A percentile compares a stretch with the other conserved stretches of the same genome.
Evolutionary conservation across 1,140 invertebrate species (phyloP).

Genomic region (Zophobas atratus): DNA sequence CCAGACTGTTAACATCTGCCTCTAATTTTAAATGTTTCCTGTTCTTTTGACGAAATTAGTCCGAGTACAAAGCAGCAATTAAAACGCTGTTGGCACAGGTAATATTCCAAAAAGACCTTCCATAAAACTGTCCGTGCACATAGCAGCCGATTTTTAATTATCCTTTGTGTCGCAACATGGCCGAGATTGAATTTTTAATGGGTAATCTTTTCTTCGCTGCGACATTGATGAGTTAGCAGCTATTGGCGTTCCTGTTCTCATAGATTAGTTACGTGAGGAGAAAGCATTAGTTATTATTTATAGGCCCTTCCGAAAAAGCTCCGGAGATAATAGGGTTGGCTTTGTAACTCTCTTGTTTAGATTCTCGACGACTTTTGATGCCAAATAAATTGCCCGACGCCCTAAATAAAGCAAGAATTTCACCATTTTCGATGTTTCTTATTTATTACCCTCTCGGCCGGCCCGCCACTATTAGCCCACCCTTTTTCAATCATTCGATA

Average conservation of each 20-base stretch:
- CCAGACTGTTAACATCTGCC: no score
- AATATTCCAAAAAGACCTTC: no score
- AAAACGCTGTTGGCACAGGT: no score
- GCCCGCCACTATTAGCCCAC: background rate
- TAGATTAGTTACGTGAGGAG: slow-evolving; percentile 67
- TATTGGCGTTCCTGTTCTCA: slow-evolving; percentile 64
- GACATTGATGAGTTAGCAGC: slow-evolving; percentile 64
- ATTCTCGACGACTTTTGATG: slow-evolving; percentile 55
- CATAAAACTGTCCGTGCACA: no score
- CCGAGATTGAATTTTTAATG: slow-evolving; percentile 56
- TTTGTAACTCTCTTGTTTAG: slow-evolving; percentile 55
- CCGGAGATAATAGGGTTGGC: slow-evolving; percentile 59
- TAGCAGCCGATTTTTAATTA: background rate
- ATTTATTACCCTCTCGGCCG: slow-evolving; percentile 1
- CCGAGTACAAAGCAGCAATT: no score
- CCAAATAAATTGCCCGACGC: slow-evolving; percentile 54
- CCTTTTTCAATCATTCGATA: slow-evolving; percentile 20
- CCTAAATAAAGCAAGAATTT: slow-evolving; percentile 37
- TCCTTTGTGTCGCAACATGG: no score
- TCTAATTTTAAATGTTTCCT: no score
- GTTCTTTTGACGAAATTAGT: no score
- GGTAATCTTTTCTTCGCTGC: slow-evolving; percentile 50
- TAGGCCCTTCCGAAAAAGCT: slow-evolving; percentile 60
- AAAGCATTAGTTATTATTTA: slow-evolving; percentile 66
- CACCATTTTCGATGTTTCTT: slow-evolving; percentile 24